Evolutionary conservation across 2,113 vertebrate species (phyloP), one percentile per base, ranked within the genome.

Genomic region (Equus przewalskii): DNA sequence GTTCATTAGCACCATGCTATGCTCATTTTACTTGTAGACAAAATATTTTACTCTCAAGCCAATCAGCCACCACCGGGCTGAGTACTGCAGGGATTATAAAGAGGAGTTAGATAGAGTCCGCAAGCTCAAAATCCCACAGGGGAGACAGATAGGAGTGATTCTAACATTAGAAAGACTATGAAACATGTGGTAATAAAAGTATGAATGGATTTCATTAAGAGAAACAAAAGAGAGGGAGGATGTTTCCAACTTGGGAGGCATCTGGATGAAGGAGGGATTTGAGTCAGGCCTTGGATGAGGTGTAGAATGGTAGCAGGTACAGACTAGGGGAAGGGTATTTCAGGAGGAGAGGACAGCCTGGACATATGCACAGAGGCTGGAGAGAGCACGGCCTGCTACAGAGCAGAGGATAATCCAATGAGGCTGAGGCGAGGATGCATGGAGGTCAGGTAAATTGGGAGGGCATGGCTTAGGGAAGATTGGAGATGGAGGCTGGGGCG

Each of bases 11-110:
- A 44, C 19, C 30, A 30, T 41, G n/a, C 54, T 76, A 13, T 92
- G 58, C n/a, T 94, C 36, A 87, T 87, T 81, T 97, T n/a, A 41
- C 30, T 89, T 95, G 91, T 18, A 58, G 81, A 78, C 41, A 91
- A 96, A 91, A 58, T 69, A 79, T 87, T 97, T 94, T 44, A 78
- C 67, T 94, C 30, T n/a, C 41, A 87, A 79, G 28, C 54, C 41
- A 65, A 30, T 86, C 62, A 91, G 49, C 70, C 76, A 49, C 76
- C 44, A 91, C 4, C 26, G 54, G 75, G 11, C 28, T 41, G 72
- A 79, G 46, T 9, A 30, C 36, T 56, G 15, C 56, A 46, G 82
- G 67, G 64, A 58, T 60, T 79, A 51, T 26, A 72, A 24, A 65
- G 30, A 81, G 81, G 84, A 88, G 16, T 88, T 94, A 7, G 4